phyloP scores from a whole-genome alignment of 2,888 invertebrate species.

The Criorhina ranunculi region DNA sequence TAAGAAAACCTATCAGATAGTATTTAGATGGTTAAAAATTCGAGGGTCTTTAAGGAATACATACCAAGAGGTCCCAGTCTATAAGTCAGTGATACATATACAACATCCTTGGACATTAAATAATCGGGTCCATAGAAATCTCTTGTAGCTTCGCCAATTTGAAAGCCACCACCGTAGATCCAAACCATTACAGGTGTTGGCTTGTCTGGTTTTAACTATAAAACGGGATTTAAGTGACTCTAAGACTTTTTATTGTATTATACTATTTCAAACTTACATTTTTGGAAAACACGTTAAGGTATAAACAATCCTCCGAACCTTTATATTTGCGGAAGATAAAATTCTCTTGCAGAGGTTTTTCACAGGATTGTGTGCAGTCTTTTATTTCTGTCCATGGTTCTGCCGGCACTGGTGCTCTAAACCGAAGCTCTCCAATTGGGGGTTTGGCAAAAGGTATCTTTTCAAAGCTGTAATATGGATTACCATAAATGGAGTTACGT shows the following conservation, averaged over 20 bases:
- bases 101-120: constrained; percentile 83
- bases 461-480: constrained; percentile 80
- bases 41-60: neutral
- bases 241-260: neutral
- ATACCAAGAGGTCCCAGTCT: constrained; percentile 84
- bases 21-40: neutral
- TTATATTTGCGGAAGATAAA: constrained; percentile 80
- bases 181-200: constrained; percentile 84
- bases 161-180: constrained; percentile 85
- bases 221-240: neutral
- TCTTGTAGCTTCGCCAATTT: constrained; percentile 82
- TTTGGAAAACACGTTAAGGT: constrained; percentile 84
- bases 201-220: constrained; percentile 77
- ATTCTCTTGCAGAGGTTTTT: constrained; percentile 80
- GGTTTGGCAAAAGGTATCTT: constrained; percentile 81
- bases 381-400: constrained; percentile 83
- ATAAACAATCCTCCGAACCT: constrained; percentile 85
- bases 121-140: constrained; percentile 83
- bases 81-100: constrained; percentile 85
- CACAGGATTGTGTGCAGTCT: constrained; percentile 82
- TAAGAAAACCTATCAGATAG: constrained; percentile 84
- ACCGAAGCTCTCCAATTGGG: constrained; percentile 83
- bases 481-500: constrained; percentile 74
- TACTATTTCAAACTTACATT: constrained; percentile 62
- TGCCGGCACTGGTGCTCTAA: constrained; percentile 83